Evolutionary conservation across 1,140 invertebrate genomes (phyloP).

Genomic region (Ceratitis capitata): DNA sequence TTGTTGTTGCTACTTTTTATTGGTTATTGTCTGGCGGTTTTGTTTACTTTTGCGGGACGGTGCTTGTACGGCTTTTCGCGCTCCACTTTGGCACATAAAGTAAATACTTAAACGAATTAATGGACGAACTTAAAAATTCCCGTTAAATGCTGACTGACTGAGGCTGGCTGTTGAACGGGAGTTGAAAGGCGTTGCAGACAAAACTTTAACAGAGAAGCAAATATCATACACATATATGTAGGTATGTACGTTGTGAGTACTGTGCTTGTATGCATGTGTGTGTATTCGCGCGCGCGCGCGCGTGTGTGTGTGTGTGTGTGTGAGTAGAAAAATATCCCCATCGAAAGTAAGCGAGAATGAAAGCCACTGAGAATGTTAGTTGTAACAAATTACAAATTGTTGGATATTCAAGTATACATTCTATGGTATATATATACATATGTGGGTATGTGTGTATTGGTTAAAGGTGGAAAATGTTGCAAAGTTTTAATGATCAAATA

Average conservation of each 20-base stretch:
- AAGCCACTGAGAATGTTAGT: neutral
- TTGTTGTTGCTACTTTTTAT: neutral
- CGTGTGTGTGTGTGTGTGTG: neutral
- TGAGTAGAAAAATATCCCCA: no score
- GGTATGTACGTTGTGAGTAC: no score
- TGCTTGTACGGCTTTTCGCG: neutral
- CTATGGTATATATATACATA: neutral
- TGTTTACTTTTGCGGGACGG: slow-evolving; percentile 43
- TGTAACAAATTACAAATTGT: slow-evolving; percentile 4
- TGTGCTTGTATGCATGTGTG: neutral
- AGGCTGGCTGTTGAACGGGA: neutral
- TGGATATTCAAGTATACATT: neutral
- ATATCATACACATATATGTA: neutral
- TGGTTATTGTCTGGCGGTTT: slow-evolving; percentile 25
- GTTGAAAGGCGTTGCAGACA: neutral
- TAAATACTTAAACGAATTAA: slow-evolving; percentile 37
- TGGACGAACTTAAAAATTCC: slow-evolving; percentile 31
- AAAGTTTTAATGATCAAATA: slow-evolving; percentile 36
- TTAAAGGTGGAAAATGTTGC: neutral
- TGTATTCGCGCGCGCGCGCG: neutral
- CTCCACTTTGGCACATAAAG: slow-evolving; percentile 31
- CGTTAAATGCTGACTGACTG: no score
- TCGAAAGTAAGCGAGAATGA: slow-evolving; percentile 18
- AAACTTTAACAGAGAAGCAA: neutral
- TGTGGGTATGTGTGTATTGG: neutral